Evolutionary conservation across 2,888 invertebrate genomes (phyloP), one percentile per base, ranked within the genome.

Genomic region (Eupsilia transversa): DNA sequence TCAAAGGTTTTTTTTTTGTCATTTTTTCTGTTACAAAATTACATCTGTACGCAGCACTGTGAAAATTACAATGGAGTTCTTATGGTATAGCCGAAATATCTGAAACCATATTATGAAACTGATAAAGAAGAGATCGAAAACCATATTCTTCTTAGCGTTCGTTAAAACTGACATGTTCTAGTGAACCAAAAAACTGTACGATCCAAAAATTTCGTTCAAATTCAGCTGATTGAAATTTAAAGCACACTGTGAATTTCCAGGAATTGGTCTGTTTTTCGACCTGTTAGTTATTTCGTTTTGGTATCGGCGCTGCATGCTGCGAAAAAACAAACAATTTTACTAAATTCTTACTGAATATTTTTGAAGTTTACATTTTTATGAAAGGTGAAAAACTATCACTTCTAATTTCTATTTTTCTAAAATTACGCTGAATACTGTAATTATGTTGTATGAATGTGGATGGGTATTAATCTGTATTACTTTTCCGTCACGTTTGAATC

Each of bases 151-250:
- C 27, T 56, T 56, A 68, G 14, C 68, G 38, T 54, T 82, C 27
- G 38, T 82, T 82, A 77, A 77, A 83, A 79, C 54, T 71, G 65
- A 33, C 76, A 66, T 41, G 35, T n/a, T 27, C 20, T 43, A 49
- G 7, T 52, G 20, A 64, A 49, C 41, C 20, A 49, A 70, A 79
- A 67, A 79, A 23, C 33, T 49, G 20, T 33, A n/a, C 27, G 1
- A 54, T n/a, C n/a, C 61, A 63, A 71, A 83, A 61, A 70, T n/a
- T 35, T 56, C 43, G 14, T 57, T 72, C 46, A 71, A 71, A 78
- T 52, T 46, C 59, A n/a, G 60, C 68, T 68, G 59, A 65, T 83
- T 67, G 63, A 65, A 79, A 66, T 79, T 63, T 67, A 67, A 68
- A 79, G 59, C 64, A 33, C 46, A 35, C 74, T 33, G 57, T 59